Base-by-base conservation (phyloP, 1,140 invertebrate genomes). In the Campoletis sonorensis region DNA sequence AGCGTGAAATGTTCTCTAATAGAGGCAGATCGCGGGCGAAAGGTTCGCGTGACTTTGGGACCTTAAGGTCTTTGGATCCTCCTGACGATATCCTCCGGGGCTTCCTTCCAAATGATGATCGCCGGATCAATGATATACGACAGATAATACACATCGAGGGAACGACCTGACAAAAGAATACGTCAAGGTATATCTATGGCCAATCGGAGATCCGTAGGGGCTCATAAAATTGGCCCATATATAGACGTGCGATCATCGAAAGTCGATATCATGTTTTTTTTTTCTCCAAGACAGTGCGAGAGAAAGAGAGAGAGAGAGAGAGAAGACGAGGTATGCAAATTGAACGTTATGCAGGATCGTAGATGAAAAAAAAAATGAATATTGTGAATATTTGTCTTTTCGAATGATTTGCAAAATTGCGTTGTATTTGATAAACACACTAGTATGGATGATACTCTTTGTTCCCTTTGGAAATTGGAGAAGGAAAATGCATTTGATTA, bases 91-190 rank as follows among this genome's bases (percentile, higher is more conserved):
- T 67, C 54, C 75, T 61, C 26, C 75, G 51, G 71, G 71, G 61
- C 61, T 67, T 27, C 40, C 23, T 54, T 77, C 75, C 51, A 77
- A 77, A 77, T 77, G 75, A 77, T 77, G 51, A 33, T 67, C 61
- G 23, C 61, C 75, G 51, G 54, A 58, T 77, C 75, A 54, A 77
- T 77, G 51, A 77, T 77, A 30, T 67, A 49, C 75, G 51, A 77
- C 61, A 37, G 75, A 30, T 77, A 64, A 77, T 77, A 64, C 75
- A 64, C 54, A 67, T 67, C 23, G 61, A 27, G 61, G 23, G 23
- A 23, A 23, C 23, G 10, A 37, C 16, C 54, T 15, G 54, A 64
- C 51, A 54, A 77, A 77, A 58, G 51, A 27, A 67, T 5, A 40
- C 51, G 54, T 61, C 30, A 26, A 4, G 21, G 18, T 58, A 58